These are phyloP conservation scores for Pocillopora verrucosa DNA, from an alignment of 64 coral and sea anemone genomes.

Conservation along the genomic window DNA sequence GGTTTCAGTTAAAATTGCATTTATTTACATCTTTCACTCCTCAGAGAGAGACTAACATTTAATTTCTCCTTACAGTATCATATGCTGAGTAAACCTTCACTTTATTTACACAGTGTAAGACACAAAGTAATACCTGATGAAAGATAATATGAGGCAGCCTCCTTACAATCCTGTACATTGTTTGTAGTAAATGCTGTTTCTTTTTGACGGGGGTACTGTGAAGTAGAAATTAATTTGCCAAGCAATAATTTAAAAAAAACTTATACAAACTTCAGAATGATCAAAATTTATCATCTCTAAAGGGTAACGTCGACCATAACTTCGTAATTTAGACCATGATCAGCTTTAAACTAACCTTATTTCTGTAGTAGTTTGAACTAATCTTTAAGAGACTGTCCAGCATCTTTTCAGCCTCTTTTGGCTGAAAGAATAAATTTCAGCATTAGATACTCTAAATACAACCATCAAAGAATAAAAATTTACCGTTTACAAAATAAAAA, in stretches of 20 bases:
- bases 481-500: too few species aligned
- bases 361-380: conserved; percentile 92
- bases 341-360: conserved; percentile 59
- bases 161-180: not conserved
- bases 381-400: conserved; percentile 96
- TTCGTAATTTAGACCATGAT: too few species aligned
- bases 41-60: too few species aligned
- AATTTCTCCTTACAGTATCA: too few species aligned
- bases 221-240: not conserved
- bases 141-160: conserved; percentile 17
- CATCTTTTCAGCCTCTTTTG: conserved; percentile 88
- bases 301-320: too few species aligned
- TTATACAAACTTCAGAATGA: not conserved
- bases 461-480: too few species aligned
- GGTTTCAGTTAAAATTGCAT: too few species aligned
- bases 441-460: not conserved
- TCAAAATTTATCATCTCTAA: not conserved
- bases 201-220: conserved; percentile 43
- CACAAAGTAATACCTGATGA: conserved; percentile 1
- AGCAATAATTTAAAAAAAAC: too few species aligned
- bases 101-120: too few species aligned
- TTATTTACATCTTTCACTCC: too few species aligned
- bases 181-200: conserved; percentile 63
- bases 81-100: too few species aligned
- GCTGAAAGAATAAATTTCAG: conserved; percentile 13